Evolutionary conservation across 1,140 invertebrate species (phyloP).

Genomic region (Olivierus martensii): DNA sequence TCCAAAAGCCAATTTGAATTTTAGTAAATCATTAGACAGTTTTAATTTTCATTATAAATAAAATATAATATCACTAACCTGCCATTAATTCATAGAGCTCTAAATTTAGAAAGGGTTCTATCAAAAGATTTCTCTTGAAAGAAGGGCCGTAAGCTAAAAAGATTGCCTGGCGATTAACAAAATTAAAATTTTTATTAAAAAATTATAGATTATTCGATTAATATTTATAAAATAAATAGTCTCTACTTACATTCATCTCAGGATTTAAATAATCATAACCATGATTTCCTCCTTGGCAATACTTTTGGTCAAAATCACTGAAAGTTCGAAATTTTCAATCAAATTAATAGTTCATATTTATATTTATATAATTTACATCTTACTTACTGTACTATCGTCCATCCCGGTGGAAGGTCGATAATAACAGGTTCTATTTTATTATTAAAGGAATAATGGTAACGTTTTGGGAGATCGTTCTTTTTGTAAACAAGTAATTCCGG

Average conservation of each 20-base stretch:
- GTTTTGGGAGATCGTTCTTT: slow-evolving; percentile 9
- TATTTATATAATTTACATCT: no score
- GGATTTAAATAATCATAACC: slow-evolving; percentile 12
- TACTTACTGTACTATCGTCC: slow-evolving; percentile 11
- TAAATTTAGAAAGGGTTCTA: slow-evolving; percentile 8
- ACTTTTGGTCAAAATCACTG: neutral
- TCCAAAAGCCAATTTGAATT: no score
- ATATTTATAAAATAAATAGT: neutral
- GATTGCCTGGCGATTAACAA: neutral
- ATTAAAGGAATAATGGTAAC: slow-evolving; percentile 10
- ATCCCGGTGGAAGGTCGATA: slow-evolving; percentile 9
- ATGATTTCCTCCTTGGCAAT: slow-evolving; percentile 11
- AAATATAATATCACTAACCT: no score
- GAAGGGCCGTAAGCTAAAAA: slow-evolving; percentile 13
- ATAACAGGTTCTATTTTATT: slow-evolving; percentile 11
- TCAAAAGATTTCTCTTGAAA: neutral
- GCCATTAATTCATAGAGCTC: slow-evolving; percentile 13
- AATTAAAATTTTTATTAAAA: neutral
- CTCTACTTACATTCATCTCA: slow-evolving; percentile 10
- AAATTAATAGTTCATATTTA: no score
- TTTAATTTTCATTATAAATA: no score
- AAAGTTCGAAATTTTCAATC: neutral
- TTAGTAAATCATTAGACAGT: no score
- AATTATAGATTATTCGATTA: neutral
- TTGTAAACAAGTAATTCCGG: slow-evolving; percentile 6